Base-by-base conservation (phyloP, 1,140 invertebrate genomes). In the Magallana gigas region DNA sequence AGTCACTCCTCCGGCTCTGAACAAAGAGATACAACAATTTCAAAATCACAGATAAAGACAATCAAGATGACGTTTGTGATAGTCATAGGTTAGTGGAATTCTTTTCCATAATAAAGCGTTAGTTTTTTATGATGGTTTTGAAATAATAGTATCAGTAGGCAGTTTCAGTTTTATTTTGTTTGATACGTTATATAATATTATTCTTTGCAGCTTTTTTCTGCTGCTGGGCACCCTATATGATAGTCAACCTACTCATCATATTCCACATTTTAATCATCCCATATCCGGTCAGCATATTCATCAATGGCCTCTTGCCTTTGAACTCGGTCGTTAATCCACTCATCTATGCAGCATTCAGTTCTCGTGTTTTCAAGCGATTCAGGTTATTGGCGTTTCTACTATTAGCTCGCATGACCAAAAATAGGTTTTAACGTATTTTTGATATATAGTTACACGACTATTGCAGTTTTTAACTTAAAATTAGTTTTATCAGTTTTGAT, bases 51-150 rank as follows among this genome's bases (percentile, higher is more conserved):
- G 36, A 8, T 76, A 4, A 76, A 29, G 68, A 76, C 68, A 12
- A 76, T 76, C 12, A 76, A 76, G 23, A 76, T 76, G 68, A 76
- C 68, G 7, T 76, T 76, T 36, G 23, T 76, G 7, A 76, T 76
- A 29, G 18, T 29, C 23, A 3, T 76, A 12, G 68, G 68, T 29
- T 11, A 76, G 23, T 48, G 36, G 36, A 48, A 48, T 48, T 48
- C 3, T 48, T 48, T 48, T 48, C 36, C 5, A 48, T 48, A 48
- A 48, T 2, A 48, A 48, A 5, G 36, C 36, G 36, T 48, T 5
- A 48, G 36, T 48, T 5, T 2, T 48, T 48, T 48, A 5, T 48
- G 36, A 48, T 48, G 5, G 2, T 48, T 48, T 48, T 48, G 5
- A 48, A 48, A 48, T 48, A 48, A 48, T 2, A 48, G 36, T 4